phyloP scores from a whole-genome alignment of 2,113 vertebrate genomes.

The Bubo blakistoni region DNA sequence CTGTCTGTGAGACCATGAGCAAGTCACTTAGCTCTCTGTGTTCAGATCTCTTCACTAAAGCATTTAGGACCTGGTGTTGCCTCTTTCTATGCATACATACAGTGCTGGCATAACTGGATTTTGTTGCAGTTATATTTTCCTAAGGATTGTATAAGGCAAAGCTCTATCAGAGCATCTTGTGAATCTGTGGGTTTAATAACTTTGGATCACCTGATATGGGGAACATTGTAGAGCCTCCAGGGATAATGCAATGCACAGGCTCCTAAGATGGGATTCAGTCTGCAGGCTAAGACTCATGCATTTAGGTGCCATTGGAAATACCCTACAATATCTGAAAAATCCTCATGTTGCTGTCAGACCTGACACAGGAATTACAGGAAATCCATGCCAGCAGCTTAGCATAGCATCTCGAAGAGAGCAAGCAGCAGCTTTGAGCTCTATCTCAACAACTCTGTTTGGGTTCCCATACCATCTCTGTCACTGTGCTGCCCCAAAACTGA shows the following conservation, averaged over 20 bases:
- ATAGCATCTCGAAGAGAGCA: rapidly evolving
- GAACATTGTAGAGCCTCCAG: neutral
- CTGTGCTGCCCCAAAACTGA: neutral
- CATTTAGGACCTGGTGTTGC: neutral
- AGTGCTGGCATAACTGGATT: neutral
- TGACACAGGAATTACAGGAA: neutral
- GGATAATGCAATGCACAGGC: neutral
- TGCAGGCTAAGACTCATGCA: neutral
- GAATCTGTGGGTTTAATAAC: neutral
- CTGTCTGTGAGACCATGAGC: neutral
- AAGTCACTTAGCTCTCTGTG: neutral
- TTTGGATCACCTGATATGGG: neutral
- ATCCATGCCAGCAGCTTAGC: neutral
- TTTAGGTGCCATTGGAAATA: neutral
- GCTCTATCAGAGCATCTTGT: rapidly evolving
- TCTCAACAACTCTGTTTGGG: rapidly evolving
- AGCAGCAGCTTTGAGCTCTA: neutral
- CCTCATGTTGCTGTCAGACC: neutral
- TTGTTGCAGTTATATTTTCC: neutral
- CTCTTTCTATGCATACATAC: neutral
- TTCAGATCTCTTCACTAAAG: neutral
- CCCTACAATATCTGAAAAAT: neutral
- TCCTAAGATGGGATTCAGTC: neutral
- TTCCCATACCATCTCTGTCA: neutral
- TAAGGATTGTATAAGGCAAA: neutral